phyloP scores from a whole-genome alignment of 2,113 vertebrate genomes.

The Dasyurus viverrinus region DNA sequence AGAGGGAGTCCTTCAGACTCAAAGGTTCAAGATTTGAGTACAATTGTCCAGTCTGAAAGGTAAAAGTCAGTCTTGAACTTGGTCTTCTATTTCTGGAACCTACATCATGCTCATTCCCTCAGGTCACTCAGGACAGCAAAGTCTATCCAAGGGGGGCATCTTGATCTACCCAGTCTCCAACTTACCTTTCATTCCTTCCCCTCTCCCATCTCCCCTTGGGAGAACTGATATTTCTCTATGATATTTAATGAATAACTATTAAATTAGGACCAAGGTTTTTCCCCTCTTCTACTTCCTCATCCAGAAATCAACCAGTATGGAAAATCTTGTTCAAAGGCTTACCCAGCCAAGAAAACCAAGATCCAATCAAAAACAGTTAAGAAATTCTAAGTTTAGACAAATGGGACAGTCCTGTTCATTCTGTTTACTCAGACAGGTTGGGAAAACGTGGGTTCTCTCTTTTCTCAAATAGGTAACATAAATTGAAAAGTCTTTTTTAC shows the following conservation, averaged over 20 bases:
- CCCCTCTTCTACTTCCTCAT: neutral
- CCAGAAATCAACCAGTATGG: neutral
- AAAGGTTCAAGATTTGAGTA: neutral
- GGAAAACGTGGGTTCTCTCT: neutral
- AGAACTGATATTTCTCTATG: neutral
- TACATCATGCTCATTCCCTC: neutral
- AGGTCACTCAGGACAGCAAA: neutral
- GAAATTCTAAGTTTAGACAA: neutral
- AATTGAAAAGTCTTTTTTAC: neutral
- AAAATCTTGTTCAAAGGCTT: neutral
- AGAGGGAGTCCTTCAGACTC: neutral
- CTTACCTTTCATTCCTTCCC: neutral
- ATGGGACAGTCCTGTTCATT: neutral
- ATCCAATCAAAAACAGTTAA: neutral
- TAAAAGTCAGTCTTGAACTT: neutral
- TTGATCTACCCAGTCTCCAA: neutral
- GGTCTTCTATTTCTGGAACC: neutral
- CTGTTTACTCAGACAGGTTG: neutral
- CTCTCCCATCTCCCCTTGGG: neutral
- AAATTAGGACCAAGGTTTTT: neutral
- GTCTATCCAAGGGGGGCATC: neutral
- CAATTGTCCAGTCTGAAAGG: neutral
- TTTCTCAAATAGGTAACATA: neutral
- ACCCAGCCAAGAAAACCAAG: neutral
- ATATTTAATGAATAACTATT: neutral